Base-by-base conservation (phyloP, 2,797 vertebrate genomes). In the Myotis pilosus region DNA sequence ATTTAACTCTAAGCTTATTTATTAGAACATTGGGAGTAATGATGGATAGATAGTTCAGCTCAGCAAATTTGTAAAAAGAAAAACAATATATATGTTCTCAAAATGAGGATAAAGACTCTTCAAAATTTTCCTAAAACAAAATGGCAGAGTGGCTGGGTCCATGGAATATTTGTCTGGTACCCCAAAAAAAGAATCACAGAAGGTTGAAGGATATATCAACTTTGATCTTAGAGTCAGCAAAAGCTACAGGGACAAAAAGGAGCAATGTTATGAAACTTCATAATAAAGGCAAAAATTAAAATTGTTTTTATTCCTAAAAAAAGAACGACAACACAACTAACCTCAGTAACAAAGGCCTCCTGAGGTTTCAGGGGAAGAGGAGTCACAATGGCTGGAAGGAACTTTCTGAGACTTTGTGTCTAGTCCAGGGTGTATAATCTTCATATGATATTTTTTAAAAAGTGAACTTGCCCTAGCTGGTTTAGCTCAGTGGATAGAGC, bases 1-100 rank as follows among this genome's bases (percentile, higher is more conserved):
- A 66, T 89, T 83, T 92, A 78, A 82, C 76, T 95, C 28, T 79
- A 94, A 86, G 30, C 25, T 66, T 79, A 75, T 69, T 74, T 66
- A 84, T 55, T 75, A 94, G 53, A 93, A 87, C 86, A 23, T 68
- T 66, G 38, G 76, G 16, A 91, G 22, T 7, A 49, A 33, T 5
- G 11, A 66, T 5, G 15, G 16, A 86, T 41, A 28, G 22, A 44
- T 8, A 75, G n/a, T 57, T 92, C 25, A 79, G 33, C 30, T 81
- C 23, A 81, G 33, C 19, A 53, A 60, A 66, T 60, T 2, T 57
- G 25, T 78, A 23, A 69, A 49, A 84, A 33, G 69, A 41, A 55
- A 84, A 30, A 74, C 33, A 49, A 68, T n/a, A 23, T 22, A n/a
- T 76, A 41, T 13, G 6, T 79, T 86, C 28, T 95, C 72, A 84